Conservation (phyloP, 2,888 invertebrate genomes). For the Cremastinae sp. region DNA sequence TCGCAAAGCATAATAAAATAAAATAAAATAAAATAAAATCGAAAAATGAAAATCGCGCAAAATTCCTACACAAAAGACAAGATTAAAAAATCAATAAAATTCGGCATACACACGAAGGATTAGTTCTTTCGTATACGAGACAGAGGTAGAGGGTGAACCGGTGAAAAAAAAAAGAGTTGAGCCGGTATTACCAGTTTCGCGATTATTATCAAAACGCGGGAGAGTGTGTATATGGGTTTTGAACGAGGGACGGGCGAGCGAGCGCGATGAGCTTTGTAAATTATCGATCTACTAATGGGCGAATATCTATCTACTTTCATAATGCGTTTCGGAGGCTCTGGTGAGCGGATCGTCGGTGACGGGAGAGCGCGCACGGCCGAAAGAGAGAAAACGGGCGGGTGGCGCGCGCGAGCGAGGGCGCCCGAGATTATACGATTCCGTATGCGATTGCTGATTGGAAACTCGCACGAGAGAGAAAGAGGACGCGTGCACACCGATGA, state of each 20-base stretch:
- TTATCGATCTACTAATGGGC: conserved; percentile 53
- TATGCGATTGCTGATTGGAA: conserved; percentile 59
- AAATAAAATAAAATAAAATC: no score
- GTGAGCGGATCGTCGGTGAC: conserved; percentile 2
- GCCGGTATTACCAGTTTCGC: no score
- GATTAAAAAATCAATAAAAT: no score
- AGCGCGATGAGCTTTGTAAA: conserved; percentile 46
- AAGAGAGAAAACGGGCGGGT: neutral
- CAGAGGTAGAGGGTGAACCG: no score
- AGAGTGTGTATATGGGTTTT: conserved; percentile 1
- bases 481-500: conserved; percentile 45
- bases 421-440: conserved; percentile 55
- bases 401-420: neutral
- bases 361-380: neutral
- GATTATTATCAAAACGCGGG: neutral
- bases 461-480: no score
- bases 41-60: no score
- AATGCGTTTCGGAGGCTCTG: conserved; percentile 36
- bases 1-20: no score
- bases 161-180: no score
- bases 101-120: no score
- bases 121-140: no score
- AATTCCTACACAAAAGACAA: no score
- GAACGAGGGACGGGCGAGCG: conserved; percentile 15
- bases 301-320: conserved; percentile 48